These are phyloP conservation scores for Meteorus colon DNA, from an alignment of 2,888 invertebrate genomes.

Conservation along the genomic window DNA sequence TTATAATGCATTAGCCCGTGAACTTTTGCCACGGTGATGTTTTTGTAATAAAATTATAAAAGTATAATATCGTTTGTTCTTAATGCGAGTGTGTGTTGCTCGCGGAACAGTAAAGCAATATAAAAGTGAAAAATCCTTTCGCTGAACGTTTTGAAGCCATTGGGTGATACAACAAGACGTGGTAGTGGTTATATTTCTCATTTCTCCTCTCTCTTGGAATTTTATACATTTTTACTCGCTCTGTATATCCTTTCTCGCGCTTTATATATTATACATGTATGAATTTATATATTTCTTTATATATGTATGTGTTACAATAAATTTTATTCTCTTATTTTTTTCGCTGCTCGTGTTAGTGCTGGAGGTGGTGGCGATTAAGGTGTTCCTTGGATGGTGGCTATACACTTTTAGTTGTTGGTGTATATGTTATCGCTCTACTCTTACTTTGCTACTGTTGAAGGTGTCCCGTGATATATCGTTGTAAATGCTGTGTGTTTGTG, in stretches of 20 bases:
- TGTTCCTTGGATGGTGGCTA: neutral
- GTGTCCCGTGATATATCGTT: conserved; percentile 2
- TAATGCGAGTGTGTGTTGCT: neutral
- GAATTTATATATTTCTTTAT: neutral
- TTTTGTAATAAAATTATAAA: neutral
- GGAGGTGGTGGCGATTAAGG: conserved; percentile 2
- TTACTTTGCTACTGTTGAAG: conserved; percentile 12
- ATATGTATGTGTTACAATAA: neutral
- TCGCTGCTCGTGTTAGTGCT: neutral
- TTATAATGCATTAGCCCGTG: neutral
- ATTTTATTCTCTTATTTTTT: neutral
- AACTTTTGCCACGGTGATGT: neutral
- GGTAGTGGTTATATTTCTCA: conserved; percentile 9
- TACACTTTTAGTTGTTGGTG: neutral
- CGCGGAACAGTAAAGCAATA: neutral
- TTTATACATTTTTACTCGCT: neutral
- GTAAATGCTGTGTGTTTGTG: conserved; percentile 21
- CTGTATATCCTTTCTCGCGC: neutral
- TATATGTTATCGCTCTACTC: conserved; percentile 10
- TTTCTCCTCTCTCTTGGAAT: neutral
- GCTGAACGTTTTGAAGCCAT: neutral
- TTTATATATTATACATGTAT: neutral
- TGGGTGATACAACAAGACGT: neutral
- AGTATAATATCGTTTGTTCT: neutral
- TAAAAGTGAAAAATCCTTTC: conserved; percentile 12